These are phyloP conservation scores for Lysiphlebus fabarum DNA, from an alignment of 1,140 invertebrate genomes.

Conservation along the genomic window DNA sequence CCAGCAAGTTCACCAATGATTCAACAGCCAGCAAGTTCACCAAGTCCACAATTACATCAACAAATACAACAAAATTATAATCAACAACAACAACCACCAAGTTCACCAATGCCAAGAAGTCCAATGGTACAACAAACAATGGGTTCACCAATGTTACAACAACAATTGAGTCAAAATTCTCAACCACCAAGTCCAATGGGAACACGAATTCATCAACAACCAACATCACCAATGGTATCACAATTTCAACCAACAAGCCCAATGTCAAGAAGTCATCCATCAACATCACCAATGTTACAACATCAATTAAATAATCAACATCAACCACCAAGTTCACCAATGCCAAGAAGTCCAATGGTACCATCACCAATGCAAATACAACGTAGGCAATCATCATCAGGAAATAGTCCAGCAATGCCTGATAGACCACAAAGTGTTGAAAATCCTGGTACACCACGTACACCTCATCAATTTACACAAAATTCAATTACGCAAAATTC, in stretches of 20 bases:
- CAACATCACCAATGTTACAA: constrained; percentile 52
- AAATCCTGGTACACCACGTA: constrained; percentile 58
- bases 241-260: constrained; percentile 54
- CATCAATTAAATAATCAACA: constrained; percentile 45
- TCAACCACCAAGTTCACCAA: constrained; percentile 52
- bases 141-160: constrained; percentile 57
- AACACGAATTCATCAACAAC: constrained; percentile 44
- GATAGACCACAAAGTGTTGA: constrained; percentile 60
- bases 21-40: constrained; percentile 56
- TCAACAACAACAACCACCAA: constrained; percentile 54
- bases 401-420: constrained; percentile 58
- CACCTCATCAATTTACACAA: constrained; percentile 46
- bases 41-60: constrained; percentile 57
- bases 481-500: constrained; percentile 40
- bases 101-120: constrained; percentile 65
- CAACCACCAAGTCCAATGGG: constrained; percentile 53
- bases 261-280: constrained; percentile 46
- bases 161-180: constrained; percentile 51
- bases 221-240: constrained; percentile 50
- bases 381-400: constrained; percentile 57
- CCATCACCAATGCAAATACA: constrained; percentile 59
- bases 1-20: constrained; percentile 58
- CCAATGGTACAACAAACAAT: constrained; percentile 59
- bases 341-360: constrained; percentile 58
- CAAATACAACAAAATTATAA: constrained; percentile 55